phyloP scores from a whole-genome alignment of 2,888 invertebrate genomes.

The Agrotis clavis region DNA sequence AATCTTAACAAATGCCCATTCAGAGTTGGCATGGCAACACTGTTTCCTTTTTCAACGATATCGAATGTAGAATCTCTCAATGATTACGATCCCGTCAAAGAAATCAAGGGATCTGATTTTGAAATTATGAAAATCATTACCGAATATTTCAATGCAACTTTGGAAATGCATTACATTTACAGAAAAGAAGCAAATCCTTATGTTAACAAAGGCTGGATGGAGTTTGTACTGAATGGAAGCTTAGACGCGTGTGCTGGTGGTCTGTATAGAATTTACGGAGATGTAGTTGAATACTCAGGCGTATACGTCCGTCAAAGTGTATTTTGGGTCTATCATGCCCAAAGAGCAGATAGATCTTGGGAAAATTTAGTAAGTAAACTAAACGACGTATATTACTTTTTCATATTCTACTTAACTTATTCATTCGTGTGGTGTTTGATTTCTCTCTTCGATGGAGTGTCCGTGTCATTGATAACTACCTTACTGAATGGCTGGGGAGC shows the following conservation, averaged over 20 bases:
- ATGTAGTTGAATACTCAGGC: conserved; percentile 81
- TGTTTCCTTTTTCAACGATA: conserved; percentile 77
- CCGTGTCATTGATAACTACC: conserved; percentile 68
- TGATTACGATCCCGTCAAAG: conserved; percentile 71
- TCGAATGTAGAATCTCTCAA: conserved; percentile 66
- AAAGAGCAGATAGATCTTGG: conserved; percentile 78
- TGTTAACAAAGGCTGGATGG: conserved; percentile 66
- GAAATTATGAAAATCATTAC: conserved; percentile 81
- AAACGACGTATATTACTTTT: conserved; percentile 77
- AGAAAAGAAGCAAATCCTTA: conserved; percentile 71
- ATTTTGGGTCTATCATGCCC: conserved; percentile 78
- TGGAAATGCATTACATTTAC: conserved; percentile 73
- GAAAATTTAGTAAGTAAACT: conserved; percentile 73
- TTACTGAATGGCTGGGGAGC: conserved; percentile 80
- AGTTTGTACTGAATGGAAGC: conserved; percentile 77
- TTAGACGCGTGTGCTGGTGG: conserved; percentile 83
- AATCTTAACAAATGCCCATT: conserved; percentile 80
- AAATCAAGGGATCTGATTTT: conserved; percentile 76
- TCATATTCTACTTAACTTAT: conserved; percentile 77
- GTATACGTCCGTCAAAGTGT: conserved; percentile 76
- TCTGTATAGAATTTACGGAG: conserved; percentile 78
- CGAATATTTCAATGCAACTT: conserved; percentile 76
- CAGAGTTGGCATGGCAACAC: conserved; percentile 75
- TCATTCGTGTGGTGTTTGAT: conserved; percentile 75
- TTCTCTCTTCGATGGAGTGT: conserved; percentile 69